Conservation (phyloP, 1,140 invertebrate species). For the fruit fly (Drosophila melanogaster) region DNA sequence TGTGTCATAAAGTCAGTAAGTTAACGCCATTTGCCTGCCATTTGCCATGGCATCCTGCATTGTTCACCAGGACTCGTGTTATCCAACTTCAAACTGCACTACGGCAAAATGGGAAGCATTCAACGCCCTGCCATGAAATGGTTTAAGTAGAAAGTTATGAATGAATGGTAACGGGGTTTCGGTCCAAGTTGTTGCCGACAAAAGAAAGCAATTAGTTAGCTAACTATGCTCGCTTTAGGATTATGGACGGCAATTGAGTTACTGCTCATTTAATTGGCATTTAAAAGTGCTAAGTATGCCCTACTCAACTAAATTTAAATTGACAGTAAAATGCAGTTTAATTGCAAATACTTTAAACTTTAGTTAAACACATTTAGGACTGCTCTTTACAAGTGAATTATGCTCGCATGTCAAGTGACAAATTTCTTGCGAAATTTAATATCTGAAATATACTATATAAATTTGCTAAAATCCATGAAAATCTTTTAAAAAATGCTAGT, state of each 20-base stretch:
- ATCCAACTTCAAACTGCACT: slow-evolving; percentile 26
- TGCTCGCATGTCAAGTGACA: too few species aligned
- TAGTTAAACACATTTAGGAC: too few species aligned
- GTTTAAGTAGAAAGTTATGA: slow-evolving; percentile 11
- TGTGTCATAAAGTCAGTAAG: slow-evolving; percentile 84
- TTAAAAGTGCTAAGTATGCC: neutral
- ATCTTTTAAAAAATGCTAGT: too few species aligned
- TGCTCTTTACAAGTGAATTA: too few species aligned
- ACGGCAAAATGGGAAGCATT: slow-evolving; percentile 19
- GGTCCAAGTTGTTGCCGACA: neutral
- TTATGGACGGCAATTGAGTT: neutral
- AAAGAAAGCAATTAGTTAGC: neutral
- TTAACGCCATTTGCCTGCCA: slow-evolving; percentile 78
- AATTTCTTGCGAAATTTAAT: too few species aligned
- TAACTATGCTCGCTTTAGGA: slow-evolving; percentile 3
- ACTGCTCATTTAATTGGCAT: neutral
- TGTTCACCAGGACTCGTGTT: slow-evolving; percentile 12
- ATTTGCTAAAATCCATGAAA: too few species aligned
- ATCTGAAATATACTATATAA: too few species aligned
- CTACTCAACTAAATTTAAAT: neutral
- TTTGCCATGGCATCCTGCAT: slow-evolving; percentile 56
- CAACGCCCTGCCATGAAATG: slow-evolving; percentile 23
- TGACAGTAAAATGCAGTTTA: neutral
- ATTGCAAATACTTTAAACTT: neutral
- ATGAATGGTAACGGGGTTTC: slow-evolving; percentile 13